Conservation (phyloP, 2,113 vertebrate genomes). For the Podilymbus podiceps region DNA sequence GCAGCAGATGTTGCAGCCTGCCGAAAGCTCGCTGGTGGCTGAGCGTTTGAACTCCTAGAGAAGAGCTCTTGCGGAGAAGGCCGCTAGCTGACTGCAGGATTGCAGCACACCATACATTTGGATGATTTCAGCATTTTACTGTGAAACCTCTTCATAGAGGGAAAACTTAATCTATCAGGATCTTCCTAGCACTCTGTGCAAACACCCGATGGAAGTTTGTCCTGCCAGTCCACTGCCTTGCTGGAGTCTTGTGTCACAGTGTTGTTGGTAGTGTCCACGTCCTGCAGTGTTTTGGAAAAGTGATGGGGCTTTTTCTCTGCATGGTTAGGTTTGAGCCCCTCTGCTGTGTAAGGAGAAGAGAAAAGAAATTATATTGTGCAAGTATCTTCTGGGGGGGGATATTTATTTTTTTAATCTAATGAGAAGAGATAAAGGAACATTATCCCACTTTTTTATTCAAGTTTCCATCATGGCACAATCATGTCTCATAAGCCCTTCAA, state of each 20-base stretch:
- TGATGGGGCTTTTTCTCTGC: neutral
- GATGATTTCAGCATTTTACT: neutral
- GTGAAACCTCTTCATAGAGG: neutral
- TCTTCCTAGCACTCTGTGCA: neutral
- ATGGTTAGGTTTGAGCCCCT: neutral
- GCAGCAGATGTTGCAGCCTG: slow-evolving; percentile 43
- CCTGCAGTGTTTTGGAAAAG: neutral
- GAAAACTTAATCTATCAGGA: accelerated
- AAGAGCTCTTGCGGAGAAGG: neutral
- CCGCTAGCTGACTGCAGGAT: neutral
- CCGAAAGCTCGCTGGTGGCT: neutral
- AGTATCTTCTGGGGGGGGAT: neutral
- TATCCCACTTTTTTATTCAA: neutral
- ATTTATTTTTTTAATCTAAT: neutral
- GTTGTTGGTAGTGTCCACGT: neutral
- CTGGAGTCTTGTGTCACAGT: neutral
- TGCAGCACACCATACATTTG: neutral
- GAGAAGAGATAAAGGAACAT: neutral
- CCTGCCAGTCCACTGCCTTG: neutral
- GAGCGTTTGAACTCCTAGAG: neutral
- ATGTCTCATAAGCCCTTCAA: neutral
- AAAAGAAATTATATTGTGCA: neutral
- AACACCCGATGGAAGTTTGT: neutral
- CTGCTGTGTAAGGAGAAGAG: neutral
- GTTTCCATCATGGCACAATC: neutral